Evolutionary conservation across 2,113 vertebrate genomes (phyloP), one percentile per base, ranked within the genome.

Genomic region (Apteryx mantelli): DNA sequence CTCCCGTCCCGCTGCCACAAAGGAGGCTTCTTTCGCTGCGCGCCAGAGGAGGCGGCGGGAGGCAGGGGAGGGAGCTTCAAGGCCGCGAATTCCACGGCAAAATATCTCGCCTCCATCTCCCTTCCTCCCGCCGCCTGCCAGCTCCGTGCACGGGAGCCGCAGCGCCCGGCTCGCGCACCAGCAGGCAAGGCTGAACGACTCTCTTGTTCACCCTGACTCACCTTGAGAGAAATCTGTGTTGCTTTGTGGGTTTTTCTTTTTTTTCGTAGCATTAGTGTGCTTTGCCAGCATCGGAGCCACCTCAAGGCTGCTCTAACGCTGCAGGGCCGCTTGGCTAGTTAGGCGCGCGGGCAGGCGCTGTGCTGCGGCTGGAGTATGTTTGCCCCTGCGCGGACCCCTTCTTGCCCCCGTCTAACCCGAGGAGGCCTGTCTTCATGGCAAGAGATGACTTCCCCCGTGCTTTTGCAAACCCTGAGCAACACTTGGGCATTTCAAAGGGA

Each of bases 1-100:
- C 76, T 85, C 81, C 93, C 69, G 60, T 40, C 82, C 75, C 87
- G 50, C 79, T 68, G 66, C 93, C 82, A 94, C 91, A 95, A 95
- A 93, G 93, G 88, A 90, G 85, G 63, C 30, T 91, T 91, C 86
- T 95, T 94, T 97, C 81, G 93, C 94, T 91, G 90, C 68, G 93
- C 89, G 36, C 0, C 1, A 77, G 53, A 96, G 79, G 82, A 95
- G 88, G 95, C 91, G 95, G 95, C 48, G 73, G 71, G 76, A 6
- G 7, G 50, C 20, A 91, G 85, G 95, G 94, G 86, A 93, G 79
- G 91, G 79, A 96, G 68, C 88, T 84, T 13, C 86, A 65, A 75
- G 89, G 82, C 93, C 94, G 94, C 73, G 30, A 91, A 97, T 96
- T 96, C 92, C 94, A 88, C 73, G 93, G 90, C 73, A 50, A 55